phyloP scores from a whole-genome alignment of 2,888 invertebrate genomes.

The Patella depressa region DNA sequence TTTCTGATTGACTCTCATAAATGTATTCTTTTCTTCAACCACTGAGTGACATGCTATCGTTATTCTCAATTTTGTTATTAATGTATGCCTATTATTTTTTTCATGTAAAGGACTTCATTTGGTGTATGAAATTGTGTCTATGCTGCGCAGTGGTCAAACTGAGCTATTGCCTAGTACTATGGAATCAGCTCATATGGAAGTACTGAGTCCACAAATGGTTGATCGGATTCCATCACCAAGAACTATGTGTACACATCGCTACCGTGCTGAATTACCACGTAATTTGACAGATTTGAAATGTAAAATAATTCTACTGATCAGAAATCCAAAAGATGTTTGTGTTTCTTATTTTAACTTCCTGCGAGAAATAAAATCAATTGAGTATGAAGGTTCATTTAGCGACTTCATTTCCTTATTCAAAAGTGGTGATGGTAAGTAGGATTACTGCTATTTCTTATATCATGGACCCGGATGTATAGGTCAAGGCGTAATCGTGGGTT shows the following conservation, averaged over 20 bases:
- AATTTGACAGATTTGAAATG: neutral
- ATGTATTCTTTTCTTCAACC: too few species aligned
- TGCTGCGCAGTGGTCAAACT: neutral
- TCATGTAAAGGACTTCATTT: neutral
- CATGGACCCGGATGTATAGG: too few species aligned
- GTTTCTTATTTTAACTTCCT: neutral
- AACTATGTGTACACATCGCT: neutral
- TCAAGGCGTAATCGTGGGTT: too few species aligned
- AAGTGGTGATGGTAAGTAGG: neutral
- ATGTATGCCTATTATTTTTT: too few species aligned
- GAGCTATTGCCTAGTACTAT: neutral
- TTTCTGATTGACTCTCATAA: too few species aligned
- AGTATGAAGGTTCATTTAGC: neutral
- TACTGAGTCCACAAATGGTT: neutral
- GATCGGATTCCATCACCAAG: neutral
- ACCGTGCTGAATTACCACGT: neutral
- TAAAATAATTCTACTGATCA: neutral
- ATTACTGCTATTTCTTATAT: too few species aligned
- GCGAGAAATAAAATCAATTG: neutral
- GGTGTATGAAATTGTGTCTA: neutral
- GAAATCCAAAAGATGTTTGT: neutral
- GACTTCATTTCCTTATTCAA: neutral
- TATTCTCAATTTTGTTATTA: too few species aligned
- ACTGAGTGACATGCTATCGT: too few species aligned
- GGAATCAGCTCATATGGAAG: neutral